Base-by-base conservation (phyloP, 2,888 invertebrate genomes). In the Zaprionus lineosus region DNA sequence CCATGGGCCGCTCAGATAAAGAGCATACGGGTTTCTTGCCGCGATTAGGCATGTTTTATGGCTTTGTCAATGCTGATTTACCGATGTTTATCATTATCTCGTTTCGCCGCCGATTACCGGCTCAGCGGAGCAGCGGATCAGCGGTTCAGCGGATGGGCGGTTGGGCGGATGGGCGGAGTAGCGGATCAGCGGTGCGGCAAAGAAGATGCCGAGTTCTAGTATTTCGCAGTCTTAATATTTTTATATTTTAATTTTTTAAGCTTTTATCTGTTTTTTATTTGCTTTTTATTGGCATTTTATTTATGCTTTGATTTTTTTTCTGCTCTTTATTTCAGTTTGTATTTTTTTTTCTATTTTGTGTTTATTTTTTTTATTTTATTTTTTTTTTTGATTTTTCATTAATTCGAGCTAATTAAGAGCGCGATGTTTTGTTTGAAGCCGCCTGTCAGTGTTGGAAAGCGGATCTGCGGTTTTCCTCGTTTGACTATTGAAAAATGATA, bases 351-450 rank as follows among this genome's bases (percentile, higher is more conserved):
- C n/a, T 39, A n/a, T n/a, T 43, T 19, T 36, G 12, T 36, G 28
- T 28, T 31, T 39, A 43, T 52, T 28, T 28, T 4, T 37, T 31
- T 57, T n/a, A n/a, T n/a, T n/a, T n/a, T n/a, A n/a, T 44, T 47
- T 51, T 44, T 47, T 52, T 26, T 57, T 52, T 51, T 67, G 43
- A 41, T 34, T 48, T 79, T 78, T 82, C 6, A 75, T 79, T 82
- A 78, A 84, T 70, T 56, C 83, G 48, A 62, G 36, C 75, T 79
- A 75, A 84, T 79, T 79, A 85, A 79, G 59, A 52, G 56, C 62
- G 55, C 62, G 64, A 64, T 60, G 64, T 68, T 63, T 68, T 62
- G 68, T 82, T 66, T 73, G 59, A 66, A 66, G 41, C 47, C 43
- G 26, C 2, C n/a, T 8, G 12, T 2, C 26, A 69, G 77, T 76